Percentiles rank a stretch among this genome's conserved stretches.
These are phyloP conservation scores for Drosophila vallismaia DNA, from an alignment of 2,888 invertebrate genomes.

Conservation along the genomic window DNA sequence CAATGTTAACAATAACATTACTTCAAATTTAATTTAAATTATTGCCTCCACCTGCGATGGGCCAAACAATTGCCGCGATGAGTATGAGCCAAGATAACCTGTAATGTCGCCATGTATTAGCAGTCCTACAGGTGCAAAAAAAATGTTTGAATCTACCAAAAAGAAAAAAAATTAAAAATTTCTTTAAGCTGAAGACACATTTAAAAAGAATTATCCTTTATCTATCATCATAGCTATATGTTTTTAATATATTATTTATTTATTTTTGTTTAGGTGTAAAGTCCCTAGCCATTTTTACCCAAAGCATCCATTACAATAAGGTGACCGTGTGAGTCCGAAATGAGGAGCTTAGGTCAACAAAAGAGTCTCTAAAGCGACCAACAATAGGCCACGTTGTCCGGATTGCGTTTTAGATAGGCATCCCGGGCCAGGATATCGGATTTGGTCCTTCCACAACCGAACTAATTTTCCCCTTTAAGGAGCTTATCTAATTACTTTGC, in stretches of 20 bases:
- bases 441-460: constrained; percentile 17
- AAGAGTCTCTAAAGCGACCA: constrained; percentile 40
- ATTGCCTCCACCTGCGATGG: constrained; percentile 45
- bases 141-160: not conserved
- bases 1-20: constrained; percentile 76
- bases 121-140: constrained; percentile 18
- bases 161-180: too few relatives aligned
- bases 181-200: too few relatives aligned
- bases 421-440: constrained; percentile 33
- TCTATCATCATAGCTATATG: not conserved
- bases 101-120: constrained; percentile 48
- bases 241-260: not conserved
- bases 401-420: constrained; percentile 61
- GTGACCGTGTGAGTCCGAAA: constrained; percentile 18
- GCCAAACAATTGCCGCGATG: constrained; percentile 66
- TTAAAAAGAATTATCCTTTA: too few relatives aligned
- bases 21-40: constrained; percentile 81
- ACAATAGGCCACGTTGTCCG: constrained; percentile 48
- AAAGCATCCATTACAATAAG: constrained; percentile 23
- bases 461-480: too few relatives aligned
- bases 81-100: constrained; percentile 71
- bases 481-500: too few relatives aligned
- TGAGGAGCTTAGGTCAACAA: constrained; percentile 34
- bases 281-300: not conserved
- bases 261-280: constrained; percentile 5